Evolutionary conservation across 2,888 invertebrate species (phyloP), one percentile per base, ranked within the genome.

Genomic region (Athrips mouffetella): DNA sequence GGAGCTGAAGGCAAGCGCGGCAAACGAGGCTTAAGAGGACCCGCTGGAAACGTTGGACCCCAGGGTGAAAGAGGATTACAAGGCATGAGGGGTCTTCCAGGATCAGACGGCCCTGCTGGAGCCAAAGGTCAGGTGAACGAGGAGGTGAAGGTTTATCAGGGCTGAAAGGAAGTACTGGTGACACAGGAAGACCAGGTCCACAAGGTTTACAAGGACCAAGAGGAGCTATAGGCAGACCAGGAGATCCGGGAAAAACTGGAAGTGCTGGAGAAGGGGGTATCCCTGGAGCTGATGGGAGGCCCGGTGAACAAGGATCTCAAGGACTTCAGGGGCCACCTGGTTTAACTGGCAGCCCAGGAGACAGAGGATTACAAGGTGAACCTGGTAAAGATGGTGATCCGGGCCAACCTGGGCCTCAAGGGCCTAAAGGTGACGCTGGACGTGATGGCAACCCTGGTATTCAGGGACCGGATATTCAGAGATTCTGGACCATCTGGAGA

Each of bases 1-100:
- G 96, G 96, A 0, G 90, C 92, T 0, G 94, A 95, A 69, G 96
- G 94, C 2, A 96, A 95, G 84, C 90, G 95, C 50, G 96, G 96
- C 0, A 95, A 94, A 70, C 85, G 94, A 53, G 95, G 95, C 1
- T 90, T 92, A 62, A 86, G 93, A 52, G 95, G 95, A n/a, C 93
- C 94, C 0, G 90, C 91, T 6, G 95, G 95, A 0, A 89, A 91
- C 45, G 65, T 90, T n/a, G 94, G 94, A 2, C 91, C 93, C 11
- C 84, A 90, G 60, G 95, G 96, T 20, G 95, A 95, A 76, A 86
- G 94, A 60, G 95, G 94, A 2, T 65, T 89, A 47, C 83, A 90
- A 51, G 93, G 94, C 21, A 85, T 85, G 61, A 69, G 92, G 64
- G 94, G 94, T 33, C 71, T 94, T 50, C 94, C 94, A 0, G 95